phyloP scores from a whole-genome alignment of 2,113 vertebrate species.

The Sinosuthora webbiana region DNA sequence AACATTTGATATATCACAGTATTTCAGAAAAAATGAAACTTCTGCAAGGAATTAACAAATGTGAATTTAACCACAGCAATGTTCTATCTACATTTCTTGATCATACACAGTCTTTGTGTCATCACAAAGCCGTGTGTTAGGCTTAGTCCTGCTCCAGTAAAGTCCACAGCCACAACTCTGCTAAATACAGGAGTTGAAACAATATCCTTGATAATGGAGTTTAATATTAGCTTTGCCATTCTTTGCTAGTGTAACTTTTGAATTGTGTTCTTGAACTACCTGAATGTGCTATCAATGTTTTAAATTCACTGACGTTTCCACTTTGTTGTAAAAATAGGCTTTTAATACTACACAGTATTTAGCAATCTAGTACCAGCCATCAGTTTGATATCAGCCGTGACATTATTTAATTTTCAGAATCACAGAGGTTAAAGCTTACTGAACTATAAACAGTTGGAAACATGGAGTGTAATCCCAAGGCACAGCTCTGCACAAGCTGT shows the following conservation, averaged over 20 bases:
- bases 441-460: conserved; percentile 64
- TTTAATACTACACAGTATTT: conserved; percentile 12
- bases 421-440: conserved; percentile 57
- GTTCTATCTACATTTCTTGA: neutral
- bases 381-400: conserved; percentile 51
- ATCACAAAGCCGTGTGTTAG: neutral
- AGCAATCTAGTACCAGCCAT: conserved; percentile 34
- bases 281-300: neutral
- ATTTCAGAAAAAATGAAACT: neutral
- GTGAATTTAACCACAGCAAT: neutral
- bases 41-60: neutral
- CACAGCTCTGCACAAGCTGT: conserved; percentile 54
- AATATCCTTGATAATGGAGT: neutral
- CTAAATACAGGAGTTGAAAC: neutral
- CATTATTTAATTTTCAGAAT: conserved; percentile 64
- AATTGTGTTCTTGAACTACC: neutral
- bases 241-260: neutral
- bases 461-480: conserved; percentile 49
- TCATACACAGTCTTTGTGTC: neutral
- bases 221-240: neutral
- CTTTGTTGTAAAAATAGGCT: conserved; percentile 19
- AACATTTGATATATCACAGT: neutral
- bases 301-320: neutral
- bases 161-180: neutral
- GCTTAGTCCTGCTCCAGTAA: neutral